Percentiles rank a stretch among this genome's conserved stretches.
These are phyloP conservation scores for Falco concolor DNA, from an alignment of 2,797 vertebrate genomes.

Conservation along the genomic window DNA sequence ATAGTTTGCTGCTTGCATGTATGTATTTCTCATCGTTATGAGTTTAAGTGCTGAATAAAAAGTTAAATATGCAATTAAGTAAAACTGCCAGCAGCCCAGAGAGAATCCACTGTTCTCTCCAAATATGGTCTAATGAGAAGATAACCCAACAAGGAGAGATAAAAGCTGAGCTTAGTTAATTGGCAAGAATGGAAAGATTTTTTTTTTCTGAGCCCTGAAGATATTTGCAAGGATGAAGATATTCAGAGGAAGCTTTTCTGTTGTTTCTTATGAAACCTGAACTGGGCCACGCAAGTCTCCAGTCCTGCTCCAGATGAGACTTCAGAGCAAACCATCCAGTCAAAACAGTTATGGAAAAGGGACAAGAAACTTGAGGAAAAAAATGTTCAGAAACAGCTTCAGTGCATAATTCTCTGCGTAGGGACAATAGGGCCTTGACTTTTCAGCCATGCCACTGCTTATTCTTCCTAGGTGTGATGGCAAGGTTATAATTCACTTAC, in stretches of 20 bases:
- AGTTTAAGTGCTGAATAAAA: slow-evolving; percentile 42
- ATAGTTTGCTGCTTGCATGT: background rate
- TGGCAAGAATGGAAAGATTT: background rate
- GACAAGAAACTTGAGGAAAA: background rate
- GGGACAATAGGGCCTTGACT: background rate
- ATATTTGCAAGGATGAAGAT: background rate
- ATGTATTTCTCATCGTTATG: background rate
- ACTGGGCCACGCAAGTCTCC: background rate
- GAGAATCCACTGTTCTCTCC: background rate
- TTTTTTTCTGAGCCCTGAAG: background rate
- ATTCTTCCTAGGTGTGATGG: background rate
- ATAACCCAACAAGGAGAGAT: slow-evolving; percentile 18
- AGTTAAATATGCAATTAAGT: slow-evolving; percentile 53
- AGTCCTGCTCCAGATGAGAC: background rate
- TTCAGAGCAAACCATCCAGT: background rate
- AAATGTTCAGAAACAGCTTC: background rate
- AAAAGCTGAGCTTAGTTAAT: slow-evolving; percentile 17
- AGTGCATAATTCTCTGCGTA: background rate
- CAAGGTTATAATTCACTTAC: background rate
- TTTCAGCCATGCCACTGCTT: background rate
- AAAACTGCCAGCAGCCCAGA: slow-evolving; percentile 23
- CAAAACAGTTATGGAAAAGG: background rate
- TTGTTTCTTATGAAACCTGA: background rate
- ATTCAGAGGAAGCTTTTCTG: background rate
- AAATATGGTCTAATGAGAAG: slow-evolving; percentile 31